Evolutionary conservation across 2,113 vertebrate species (phyloP), one percentile per base, ranked within the genome.

Genomic region (Panurus biarmicus): DNA sequence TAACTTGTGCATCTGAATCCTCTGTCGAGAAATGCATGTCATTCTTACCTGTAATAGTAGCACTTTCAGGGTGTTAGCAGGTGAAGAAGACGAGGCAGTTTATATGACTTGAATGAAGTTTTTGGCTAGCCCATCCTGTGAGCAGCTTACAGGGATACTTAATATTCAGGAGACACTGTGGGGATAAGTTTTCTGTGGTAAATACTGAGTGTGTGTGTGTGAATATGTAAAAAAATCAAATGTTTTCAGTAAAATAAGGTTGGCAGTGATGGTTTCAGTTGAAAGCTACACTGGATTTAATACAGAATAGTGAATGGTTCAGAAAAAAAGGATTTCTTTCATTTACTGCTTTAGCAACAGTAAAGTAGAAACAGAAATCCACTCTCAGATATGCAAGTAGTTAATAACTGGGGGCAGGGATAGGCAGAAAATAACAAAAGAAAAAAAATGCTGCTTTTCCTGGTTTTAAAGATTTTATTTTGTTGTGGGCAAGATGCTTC

Each of bases 1-100:
- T 91, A 75, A 53, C 3, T 85, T 69, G n/a, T 19, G 11, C 50
- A 33, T 65, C 57, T 69, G 53, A 81, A 60, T 77, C 7, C 3
- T 89, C 65, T 87, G 48, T 75, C 53, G 35, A 64, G 44, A 51
- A 81, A 42, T 0, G 0, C 6, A 4, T 20, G 29, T 31, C 0
- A 48, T 79, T 87, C 94, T 80, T 83, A 83, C 12, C 21, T 88
- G 12, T 33, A 47, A 18, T 28, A 53, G 38, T 58, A 94, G 58
- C 28, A 38, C 28, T 90, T 76, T 76, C n/a, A 58, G n/a, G 20
- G 6, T 35, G n/a, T 60, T 90, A 50, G 38, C 26, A 72, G 29
- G 20, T 56, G 60, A 70, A 61, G 73, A 65, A 5, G 20, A 50
- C 47, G 40, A 23, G 25, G 36, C 18, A 11, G 4, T 53, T 86